Evolutionary conservation across 2,797 vertebrate genomes (phyloP).

Genomic region (Hemitrygon akajei): DNA sequence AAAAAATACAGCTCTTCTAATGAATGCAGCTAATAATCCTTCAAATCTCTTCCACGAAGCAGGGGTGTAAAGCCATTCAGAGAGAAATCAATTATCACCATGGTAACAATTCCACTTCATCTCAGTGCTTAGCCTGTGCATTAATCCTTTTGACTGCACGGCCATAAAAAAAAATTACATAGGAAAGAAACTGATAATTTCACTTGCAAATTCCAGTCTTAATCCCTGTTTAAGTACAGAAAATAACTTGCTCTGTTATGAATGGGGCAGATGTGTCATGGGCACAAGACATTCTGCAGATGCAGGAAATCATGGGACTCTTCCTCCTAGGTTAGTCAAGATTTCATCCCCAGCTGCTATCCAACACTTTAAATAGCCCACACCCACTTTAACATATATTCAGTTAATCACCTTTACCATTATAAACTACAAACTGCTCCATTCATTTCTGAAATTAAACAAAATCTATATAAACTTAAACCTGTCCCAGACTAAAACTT

Average conservation of each 20-base stretch:
- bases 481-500: not conserved
- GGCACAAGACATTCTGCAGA: no score
- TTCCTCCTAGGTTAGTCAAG: not conserved
- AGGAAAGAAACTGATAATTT: not conserved
- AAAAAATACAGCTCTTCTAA: not conserved
- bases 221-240: not conserved
- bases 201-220: not conserved
- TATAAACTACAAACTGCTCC: not conserved
- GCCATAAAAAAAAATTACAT: not conserved
- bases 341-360: not conserved
- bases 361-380: not conserved
- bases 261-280: not conserved
- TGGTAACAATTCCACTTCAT: not conserved
- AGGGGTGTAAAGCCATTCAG: not conserved
- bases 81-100: constrained; percentile 16
- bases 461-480: not conserved
- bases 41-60: constrained; percentile 1
- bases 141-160: not conserved
- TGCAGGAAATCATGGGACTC: no score
- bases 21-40: constrained; percentile 25
- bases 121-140: not conserved
- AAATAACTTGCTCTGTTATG: not conserved
- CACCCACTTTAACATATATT: not conserved
- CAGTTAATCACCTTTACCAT: not conserved
- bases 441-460: not conserved